Evolutionary conservation across 2,888 invertebrate genomes (phyloP).

Genomic region (Platycnemis pennipes): DNA sequence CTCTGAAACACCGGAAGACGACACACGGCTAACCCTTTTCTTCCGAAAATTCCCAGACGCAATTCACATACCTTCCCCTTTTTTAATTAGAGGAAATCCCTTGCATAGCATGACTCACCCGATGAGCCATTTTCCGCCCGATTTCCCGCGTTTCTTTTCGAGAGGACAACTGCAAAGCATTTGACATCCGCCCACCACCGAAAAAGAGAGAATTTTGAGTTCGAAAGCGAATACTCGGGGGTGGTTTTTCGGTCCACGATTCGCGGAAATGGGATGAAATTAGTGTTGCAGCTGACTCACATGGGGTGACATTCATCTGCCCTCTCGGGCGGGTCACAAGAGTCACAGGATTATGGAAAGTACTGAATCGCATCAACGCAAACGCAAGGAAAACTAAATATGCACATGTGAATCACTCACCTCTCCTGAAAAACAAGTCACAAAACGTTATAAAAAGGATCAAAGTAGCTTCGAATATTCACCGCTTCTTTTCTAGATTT

Average conservation of each 20-base stretch:
- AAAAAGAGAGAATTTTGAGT: background rate
- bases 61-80: background rate
- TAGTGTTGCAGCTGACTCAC: background rate
- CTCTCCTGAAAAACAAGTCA: too few relatives aligned
- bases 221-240: background rate
- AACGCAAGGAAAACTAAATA: background rate
- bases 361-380: background rate
- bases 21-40: background rate
- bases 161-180: background rate
- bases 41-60: background rate
- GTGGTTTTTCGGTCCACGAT: background rate
- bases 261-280: background rate
- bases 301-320: background rate
- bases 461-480: too few relatives aligned
- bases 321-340: background rate
- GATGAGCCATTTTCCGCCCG: background rate
- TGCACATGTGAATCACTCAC: background rate
- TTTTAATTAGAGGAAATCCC: constrained; percentile 8
- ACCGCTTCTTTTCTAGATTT: too few relatives aligned
- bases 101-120: background rate
- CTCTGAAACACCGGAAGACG: background rate
- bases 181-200: background rate
- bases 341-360: background rate
- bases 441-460: too few relatives aligned
- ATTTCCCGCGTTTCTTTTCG: background rate